Percentiles rank a stretch among this genome's conserved stretches.
Evolutionary conservation across 2,113 vertebrate genomes (phyloP).

Genomic region (Leucopsar rothschildi): DNA sequence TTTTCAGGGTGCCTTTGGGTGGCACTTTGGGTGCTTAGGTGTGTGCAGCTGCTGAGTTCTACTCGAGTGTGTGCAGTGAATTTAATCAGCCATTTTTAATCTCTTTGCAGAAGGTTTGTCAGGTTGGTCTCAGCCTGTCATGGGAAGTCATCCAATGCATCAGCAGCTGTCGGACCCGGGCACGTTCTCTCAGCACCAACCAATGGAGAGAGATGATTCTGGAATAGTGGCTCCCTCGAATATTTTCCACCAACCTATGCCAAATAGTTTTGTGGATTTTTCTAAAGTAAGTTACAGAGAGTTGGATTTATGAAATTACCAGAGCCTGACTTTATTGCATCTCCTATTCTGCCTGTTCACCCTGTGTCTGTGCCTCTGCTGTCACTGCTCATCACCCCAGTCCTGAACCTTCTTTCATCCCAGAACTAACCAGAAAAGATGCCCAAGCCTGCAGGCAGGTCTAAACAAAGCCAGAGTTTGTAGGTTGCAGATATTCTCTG

Average conservation of each 20-base stretch:
- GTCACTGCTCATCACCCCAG: neutral
- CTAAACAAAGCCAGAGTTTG: neutral
- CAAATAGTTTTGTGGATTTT: constrained; percentile 97
- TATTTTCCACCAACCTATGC: constrained; percentile 94
- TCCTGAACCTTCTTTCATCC: neutral
- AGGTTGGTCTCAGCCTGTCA: constrained; percentile 96
- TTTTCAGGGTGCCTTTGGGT: neutral
- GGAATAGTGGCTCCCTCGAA: constrained; percentile 96
- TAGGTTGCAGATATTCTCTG: neutral
- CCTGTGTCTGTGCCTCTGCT: neutral
- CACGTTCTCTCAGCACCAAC: constrained; percentile 96
- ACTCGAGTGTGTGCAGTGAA: neutral
- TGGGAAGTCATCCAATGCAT: constrained; percentile 93
- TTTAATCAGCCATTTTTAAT: neutral
- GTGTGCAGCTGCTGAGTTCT: neutral
- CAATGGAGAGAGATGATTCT: constrained; percentile 97
- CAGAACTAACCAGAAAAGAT: neutral
- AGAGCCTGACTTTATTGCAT: neutral
- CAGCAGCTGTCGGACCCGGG: constrained; percentile 91
- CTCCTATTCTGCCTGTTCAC: neutral
- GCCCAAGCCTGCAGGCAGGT: neutral
- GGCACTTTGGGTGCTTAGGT: neutral
- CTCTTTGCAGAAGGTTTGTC: constrained; percentile 89
- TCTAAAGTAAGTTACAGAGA: constrained; percentile 82
- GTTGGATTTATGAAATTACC: neutral